Percentiles rank a stretch among this genome's conserved stretches.
Evolutionary conservation across 2,888 invertebrate genomes (phyloP).

Genomic region (Camptogramma bilineatum): DNA sequence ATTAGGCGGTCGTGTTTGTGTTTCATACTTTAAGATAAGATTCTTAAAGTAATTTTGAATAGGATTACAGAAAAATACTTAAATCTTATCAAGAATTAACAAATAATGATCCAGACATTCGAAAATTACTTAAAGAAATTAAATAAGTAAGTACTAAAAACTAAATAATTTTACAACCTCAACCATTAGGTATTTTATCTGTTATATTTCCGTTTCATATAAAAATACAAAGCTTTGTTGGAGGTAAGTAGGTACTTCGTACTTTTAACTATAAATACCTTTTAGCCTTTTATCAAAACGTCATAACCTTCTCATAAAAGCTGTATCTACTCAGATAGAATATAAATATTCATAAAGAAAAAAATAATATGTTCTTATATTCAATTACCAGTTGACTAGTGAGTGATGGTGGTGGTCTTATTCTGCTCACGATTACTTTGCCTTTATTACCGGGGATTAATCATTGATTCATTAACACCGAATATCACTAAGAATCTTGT

Average conservation of each 20-base stretch:
- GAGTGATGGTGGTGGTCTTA: slow-evolving; percentile 33
- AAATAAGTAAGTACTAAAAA: not conserved
- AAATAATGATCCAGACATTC: not conserved
- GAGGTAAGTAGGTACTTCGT: not conserved
- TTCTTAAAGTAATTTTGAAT: no score
- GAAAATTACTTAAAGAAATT: not conserved
- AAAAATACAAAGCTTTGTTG: not conserved
- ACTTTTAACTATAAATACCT: not conserved
- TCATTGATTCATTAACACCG: slow-evolving; percentile 30
- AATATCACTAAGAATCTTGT: slow-evolving; percentile 10
- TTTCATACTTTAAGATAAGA: no score
- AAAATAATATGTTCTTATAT: slow-evolving; percentile 24
- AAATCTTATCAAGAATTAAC: not conserved
- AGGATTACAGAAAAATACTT: not conserved
- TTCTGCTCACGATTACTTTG: slow-evolving; percentile 28
- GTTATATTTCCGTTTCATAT: not conserved
- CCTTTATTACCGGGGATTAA: slow-evolving; percentile 16
- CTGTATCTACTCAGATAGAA: slow-evolving; percentile 11
- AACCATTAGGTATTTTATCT: not conserved
- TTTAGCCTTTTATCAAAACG: slow-evolving; percentile 20
- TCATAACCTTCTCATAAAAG: slow-evolving; percentile 17
- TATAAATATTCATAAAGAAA: slow-evolving; percentile 21
- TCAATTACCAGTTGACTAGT: slow-evolving; percentile 32
- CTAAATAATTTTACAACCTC: not conserved
- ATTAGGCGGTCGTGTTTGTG: no score